Base-by-base conservation (phyloP, 1,140 invertebrate species). In the Leptinotarsa lineolata region DNA sequence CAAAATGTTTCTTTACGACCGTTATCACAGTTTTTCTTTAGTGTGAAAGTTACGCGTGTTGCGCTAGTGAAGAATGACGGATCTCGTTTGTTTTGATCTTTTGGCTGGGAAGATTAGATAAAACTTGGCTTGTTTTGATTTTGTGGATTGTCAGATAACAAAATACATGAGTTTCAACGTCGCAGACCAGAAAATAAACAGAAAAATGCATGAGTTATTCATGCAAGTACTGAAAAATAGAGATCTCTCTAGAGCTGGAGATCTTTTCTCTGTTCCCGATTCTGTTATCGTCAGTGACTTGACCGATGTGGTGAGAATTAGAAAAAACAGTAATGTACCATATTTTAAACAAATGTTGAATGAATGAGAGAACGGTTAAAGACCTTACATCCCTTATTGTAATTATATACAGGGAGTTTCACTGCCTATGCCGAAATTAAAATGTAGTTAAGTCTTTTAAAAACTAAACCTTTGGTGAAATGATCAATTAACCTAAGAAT, bases 171-270 rank as follows among this genome's bases (percentile, higher is more conserved):
- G 69, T 71, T 58, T 63, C 58, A 71, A 71, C 69, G 69, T 44
- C 61, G 58, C 69, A 45, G 78, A 79, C 59, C 72, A 79, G 66
- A 81, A 79, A 60, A 77, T 74, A 21, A 77, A 80, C 68, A 79
- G 74, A 81, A 90, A 84, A 76, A 96, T 97, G 94, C 94, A 97
- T 86, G 92, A 95, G 84, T 86, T 96, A 74, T 94, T 97, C 81
- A 92, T 92, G 79, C 91, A 94, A 88, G 94, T 96, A 74, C 86
- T 97, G 60, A 92, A 89, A 77, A 92, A 94, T 82, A 90, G 93
- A 84, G 95, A 97, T 87, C 86, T 97, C 60, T 96, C 94, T 21
- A 90, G 93, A 83, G 95, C 95, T 77, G 95, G 96, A 60, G 95
- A 97, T 85, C 87, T 97, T 48, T 97, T 97, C 84, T 93, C 93